A percentile compares a stretch with the other conserved stretches of the same genome.
Conservation (phyloP, 2,797 vertebrate species). For the Chanos chanos region DNA sequence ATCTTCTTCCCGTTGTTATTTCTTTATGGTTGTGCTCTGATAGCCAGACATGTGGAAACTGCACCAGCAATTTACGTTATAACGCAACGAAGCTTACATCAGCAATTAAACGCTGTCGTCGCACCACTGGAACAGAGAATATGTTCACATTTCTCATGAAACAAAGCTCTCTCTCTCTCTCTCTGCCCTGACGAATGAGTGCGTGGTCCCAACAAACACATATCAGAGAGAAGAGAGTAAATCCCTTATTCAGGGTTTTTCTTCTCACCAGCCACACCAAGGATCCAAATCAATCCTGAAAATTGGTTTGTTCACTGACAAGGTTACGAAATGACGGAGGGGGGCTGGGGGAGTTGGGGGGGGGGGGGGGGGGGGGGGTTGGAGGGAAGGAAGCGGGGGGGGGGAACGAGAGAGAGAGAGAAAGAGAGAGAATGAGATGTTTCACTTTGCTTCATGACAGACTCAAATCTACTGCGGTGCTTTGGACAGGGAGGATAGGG, state of each 20-base stretch:
- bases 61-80: too few species aligned
- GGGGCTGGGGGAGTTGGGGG: slow-evolving; percentile 23
- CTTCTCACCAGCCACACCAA: slow-evolving; percentile 72
- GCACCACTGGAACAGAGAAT: too few species aligned
- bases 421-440: slow-evolving; percentile 47
- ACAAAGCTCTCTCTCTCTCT: too few species aligned
- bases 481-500: slow-evolving; percentile 47
- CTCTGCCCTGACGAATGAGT: neutral
- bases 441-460: slow-evolving; percentile 48
- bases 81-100: too few species aligned
- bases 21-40: too few species aligned
- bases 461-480: slow-evolving; percentile 42
- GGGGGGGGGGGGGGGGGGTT: neutral
- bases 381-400: slow-evolving; percentile 29
- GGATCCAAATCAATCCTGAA: slow-evolving; percentile 77
- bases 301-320: slow-evolving; percentile 79
- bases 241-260: slow-evolving; percentile 75
- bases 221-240: slow-evolving; percentile 52
- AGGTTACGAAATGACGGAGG: slow-evolving; percentile 73
- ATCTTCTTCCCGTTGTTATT: too few species aligned
- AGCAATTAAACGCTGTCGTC: too few species aligned
- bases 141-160: too few species aligned
- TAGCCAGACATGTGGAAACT: too few species aligned
- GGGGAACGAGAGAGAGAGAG: slow-evolving; percentile 42
- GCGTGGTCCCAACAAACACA: neutral